A percentile compares a stretch with the other conserved stretches of the same genome.
phyloP scores from a whole-genome alignment of 2,888 invertebrate genomes.

The Cryptocephalus moraei region DNA sequence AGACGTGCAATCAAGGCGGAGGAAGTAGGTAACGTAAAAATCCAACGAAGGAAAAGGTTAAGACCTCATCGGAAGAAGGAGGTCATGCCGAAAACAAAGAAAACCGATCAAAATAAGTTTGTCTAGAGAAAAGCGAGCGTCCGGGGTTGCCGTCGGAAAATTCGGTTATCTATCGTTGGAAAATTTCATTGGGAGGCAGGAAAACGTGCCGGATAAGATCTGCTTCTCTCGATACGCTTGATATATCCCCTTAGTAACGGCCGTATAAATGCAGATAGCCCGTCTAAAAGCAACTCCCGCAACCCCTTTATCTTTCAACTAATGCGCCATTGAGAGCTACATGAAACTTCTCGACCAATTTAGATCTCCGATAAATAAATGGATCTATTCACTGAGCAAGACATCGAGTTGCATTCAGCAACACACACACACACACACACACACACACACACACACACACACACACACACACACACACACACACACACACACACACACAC shows the following conservation, averaged over 20 bases:
- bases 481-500: too few relatives aligned
- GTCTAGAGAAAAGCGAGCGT: slow-evolving; percentile 7
- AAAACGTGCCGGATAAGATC: slow-evolving; percentile 17
- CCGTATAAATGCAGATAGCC: slow-evolving; percentile 19
- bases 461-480: too few relatives aligned
- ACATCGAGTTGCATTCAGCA: too few relatives aligned
- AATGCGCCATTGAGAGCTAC: slow-evolving; percentile 3
- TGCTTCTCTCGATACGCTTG: slow-evolving; percentile 17
- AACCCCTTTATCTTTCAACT: slow-evolving; percentile 17
- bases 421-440: too few relatives aligned
- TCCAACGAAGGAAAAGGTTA: too few relatives aligned
- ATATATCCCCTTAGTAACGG: slow-evolving; percentile 18
- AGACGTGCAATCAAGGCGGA: too few relatives aligned
- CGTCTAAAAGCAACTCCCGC: slow-evolving; percentile 9
- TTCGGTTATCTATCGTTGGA: slow-evolving; percentile 17
- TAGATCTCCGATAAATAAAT: neutral
- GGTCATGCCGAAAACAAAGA: slow-evolving; percentile 4
- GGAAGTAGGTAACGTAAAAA: too few relatives aligned
- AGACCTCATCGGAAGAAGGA: too few relatives aligned
- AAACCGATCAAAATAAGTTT: slow-evolving; percentile 11
- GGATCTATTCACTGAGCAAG: too few relatives aligned
- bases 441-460: too few relatives aligned
- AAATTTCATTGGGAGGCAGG: slow-evolving; percentile 17
- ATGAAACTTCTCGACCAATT: neutral
- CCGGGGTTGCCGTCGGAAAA: slow-evolving; percentile 13